Evolutionary conservation across 2,888 invertebrate genomes (phyloP), one percentile per base, ranked within the genome.

Genomic region (Pyrochroa serraticornis): DNA sequence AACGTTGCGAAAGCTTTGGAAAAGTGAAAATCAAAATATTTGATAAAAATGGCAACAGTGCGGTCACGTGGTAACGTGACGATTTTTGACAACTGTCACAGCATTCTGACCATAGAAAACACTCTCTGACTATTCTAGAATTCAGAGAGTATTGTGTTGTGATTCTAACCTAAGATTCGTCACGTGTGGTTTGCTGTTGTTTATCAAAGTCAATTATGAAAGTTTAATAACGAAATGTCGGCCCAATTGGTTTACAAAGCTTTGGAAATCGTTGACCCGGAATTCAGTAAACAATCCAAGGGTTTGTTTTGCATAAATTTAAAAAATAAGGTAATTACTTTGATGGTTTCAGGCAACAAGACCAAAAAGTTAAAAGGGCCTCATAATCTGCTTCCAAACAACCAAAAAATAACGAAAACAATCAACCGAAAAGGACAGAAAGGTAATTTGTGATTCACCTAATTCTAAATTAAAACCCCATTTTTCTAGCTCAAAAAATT

Each of bases 371-470:
- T 62, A 32, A 70, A 69, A 38, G 66, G 69, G 14, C 63, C 68
- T 8, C 66, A 69, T 48, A 59, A 64, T 50, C 62, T 74, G 58
- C 65, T 73, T 32, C 74, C 72, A 1, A 69, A 72, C 46, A 70
- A 71, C 48, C 71, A 73, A 22, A 73, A 69, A 54, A 38, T 72
- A 14, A 56, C 68, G 1, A 63, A 66, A 48, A 72, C 64, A 60
- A 63, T 66, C 33, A 55, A 58, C 5, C 54, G 54, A 39, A 70
- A 68, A 61, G 68, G 66, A 53, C 63, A 61, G 6, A 74, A 71
- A 71, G 69, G 72, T 73, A 70, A 41, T 36, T 3, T 33, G 30
- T 13, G n/a, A 32, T 12, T 30, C 8, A 12, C 7, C 32, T 7
- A 31, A 9, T 22, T 7, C 12, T 13, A 7, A 37, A 14, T n/a